Conservation (phyloP, 1,140 invertebrate species). For the Whitmania pigra region DNA sequence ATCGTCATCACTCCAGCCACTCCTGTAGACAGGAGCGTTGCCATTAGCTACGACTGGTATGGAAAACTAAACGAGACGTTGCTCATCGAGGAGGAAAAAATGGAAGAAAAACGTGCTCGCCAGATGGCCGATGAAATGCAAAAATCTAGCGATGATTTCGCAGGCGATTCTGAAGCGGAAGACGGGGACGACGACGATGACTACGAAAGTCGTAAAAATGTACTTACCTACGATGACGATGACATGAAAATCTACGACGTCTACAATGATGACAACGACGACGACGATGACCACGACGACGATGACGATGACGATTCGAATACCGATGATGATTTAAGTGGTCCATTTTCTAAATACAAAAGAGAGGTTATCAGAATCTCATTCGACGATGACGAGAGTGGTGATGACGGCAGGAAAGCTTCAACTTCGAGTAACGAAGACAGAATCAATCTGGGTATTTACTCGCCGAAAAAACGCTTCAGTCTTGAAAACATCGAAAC, state of each 20-base stretch:
- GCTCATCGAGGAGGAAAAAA: too few relatives aligned
- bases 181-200: background rate
- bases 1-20: constrained; percentile 2
- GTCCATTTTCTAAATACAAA: too few relatives aligned
- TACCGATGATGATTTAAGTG: background rate
- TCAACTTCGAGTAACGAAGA: too few relatives aligned
- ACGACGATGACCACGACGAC: background rate
- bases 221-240: background rate
- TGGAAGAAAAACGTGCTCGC: too few relatives aligned
- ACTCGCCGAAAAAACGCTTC: too few relatives aligned
- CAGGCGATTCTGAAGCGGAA: too few relatives aligned
- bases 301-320: constrained; percentile 4
- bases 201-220: background rate
- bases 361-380: background rate
- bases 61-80: background rate
- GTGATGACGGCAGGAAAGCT: background rate
- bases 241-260: background rate
- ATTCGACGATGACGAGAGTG: background rate
- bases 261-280: background rate
- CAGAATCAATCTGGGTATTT: too few relatives aligned
- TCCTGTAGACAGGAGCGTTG: background rate
- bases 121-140: too few relatives aligned
- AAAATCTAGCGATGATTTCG: too few relatives aligned
- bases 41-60: background rate
- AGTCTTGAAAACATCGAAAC: too few relatives aligned